These are phyloP conservation scores for Adela reaumurella DNA, from an alignment of 2,888 invertebrate species.

Conservation along the genomic window DNA sequence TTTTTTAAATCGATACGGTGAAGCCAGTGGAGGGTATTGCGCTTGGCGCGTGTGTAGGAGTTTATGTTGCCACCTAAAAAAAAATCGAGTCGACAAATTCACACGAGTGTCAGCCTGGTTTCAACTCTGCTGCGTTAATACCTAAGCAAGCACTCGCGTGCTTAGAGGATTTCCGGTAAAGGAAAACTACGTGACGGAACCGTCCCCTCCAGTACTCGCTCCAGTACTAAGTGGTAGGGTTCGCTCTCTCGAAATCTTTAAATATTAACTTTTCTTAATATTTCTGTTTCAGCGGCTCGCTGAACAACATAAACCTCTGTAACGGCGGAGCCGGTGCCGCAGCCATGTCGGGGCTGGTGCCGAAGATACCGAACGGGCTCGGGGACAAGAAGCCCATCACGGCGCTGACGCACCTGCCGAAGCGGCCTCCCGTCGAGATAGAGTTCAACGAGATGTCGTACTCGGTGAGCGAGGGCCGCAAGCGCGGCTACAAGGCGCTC, in stretches of 20 bases:
- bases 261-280: slow-evolving; percentile 5
- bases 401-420: slow-evolving; percentile 76
- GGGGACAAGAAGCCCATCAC: slow-evolving; percentile 73
- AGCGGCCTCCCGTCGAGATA: slow-evolving; percentile 85
- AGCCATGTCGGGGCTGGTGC: slow-evolving; percentile 50
- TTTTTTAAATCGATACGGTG: no score
- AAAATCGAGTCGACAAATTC: no score
- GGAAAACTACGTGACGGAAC: slow-evolving; percentile 1
- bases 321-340: slow-evolving; percentile 60
- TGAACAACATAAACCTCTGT: slow-evolving; percentile 62
- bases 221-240: no score
- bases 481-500: slow-evolving; percentile 80
- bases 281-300: slow-evolving; percentile 61
- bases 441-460: slow-evolving; percentile 86
- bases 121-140: no score
- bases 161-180: neutral
- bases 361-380: slow-evolving; percentile 71
- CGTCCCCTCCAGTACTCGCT: no score
- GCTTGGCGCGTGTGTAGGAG: no score
- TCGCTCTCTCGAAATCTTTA: no score
- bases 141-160: neutral
- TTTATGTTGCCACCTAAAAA: no score
- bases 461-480: slow-evolving; percentile 80
- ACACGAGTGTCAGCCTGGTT: no score
- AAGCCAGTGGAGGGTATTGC: no score